phyloP scores from a whole-genome alignment of 1,140 invertebrate genomes.

The Cherax quadricarinatus region DNA sequence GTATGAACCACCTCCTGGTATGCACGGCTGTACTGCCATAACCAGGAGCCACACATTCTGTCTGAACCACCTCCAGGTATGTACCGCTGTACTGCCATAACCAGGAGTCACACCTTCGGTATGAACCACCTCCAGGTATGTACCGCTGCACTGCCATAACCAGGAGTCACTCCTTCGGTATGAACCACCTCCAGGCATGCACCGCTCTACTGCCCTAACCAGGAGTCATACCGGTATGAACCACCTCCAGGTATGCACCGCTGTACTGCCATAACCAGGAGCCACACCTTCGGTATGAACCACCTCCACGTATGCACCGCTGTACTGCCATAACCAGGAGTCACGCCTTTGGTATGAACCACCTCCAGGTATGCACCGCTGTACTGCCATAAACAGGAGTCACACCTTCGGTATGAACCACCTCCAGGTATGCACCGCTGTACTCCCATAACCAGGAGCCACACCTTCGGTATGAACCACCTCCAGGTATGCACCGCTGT shows the following conservation, averaged over 20 bases:
- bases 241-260: slow-evolving; percentile 50
- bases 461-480: slow-evolving; percentile 44
- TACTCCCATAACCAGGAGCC: too few species aligned
- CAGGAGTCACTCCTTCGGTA: slow-evolving; percentile 26
- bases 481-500: slow-evolving; percentile 46
- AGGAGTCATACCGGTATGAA: slow-evolving; percentile 27
- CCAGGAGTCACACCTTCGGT: slow-evolving; percentile 29
- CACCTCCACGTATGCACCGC: slow-evolving; percentile 51
- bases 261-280: too few species aligned
- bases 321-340: too few species aligned
- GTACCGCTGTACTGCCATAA: too few species aligned
- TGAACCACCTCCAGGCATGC: slow-evolving; percentile 46
- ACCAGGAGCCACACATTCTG: slow-evolving; percentile 30
- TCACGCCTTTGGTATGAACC: slow-evolving; percentile 39
- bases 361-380: slow-evolving; percentile 50
- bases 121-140: slow-evolving; percentile 51
- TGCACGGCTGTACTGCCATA: too few species aligned
- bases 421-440: slow-evolving; percentile 46
- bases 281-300: slow-evolving; percentile 34
- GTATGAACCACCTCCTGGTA: slow-evolving; percentile 53
- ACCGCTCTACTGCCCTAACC: too few species aligned
- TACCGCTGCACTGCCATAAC: too few species aligned
- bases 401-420: slow-evolving; percentile 46
- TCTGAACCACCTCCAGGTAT: slow-evolving; percentile 50
- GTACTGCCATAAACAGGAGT: too few species aligned